A percentile compares a stretch with the other conserved stretches of the same genome.
Conservation (phyloP, 2,888 invertebrate species). For the Drosophila silvestris region DNA sequence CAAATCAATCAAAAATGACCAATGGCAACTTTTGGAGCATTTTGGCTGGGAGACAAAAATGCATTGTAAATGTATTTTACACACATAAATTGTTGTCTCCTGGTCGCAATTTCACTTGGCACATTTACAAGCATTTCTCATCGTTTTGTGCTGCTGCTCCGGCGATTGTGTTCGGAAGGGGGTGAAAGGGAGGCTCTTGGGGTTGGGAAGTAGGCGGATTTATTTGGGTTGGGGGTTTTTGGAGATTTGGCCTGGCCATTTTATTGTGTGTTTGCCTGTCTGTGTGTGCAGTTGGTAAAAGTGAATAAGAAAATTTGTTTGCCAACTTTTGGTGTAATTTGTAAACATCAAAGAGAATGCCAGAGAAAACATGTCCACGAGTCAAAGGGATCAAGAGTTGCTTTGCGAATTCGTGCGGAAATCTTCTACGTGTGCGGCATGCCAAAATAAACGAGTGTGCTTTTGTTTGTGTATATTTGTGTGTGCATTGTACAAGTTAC, state of each 20-base stretch:
- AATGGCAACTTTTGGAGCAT: slow-evolving; percentile 38
- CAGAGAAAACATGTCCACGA: slow-evolving; percentile 79
- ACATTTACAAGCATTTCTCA: slow-evolving; percentile 60
- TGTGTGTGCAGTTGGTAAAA: slow-evolving; percentile 71
- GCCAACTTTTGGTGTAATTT: slow-evolving; percentile 81
- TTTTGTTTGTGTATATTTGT: slow-evolving; percentile 6
- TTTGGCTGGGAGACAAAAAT: slow-evolving; percentile 67
- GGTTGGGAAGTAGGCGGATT: background rate
- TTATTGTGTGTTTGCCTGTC: slow-evolving; percentile 58
- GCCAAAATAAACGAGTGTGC: slow-evolving; percentile 48
- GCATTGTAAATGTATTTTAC: slow-evolving; percentile 67
- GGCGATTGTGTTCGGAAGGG: background rate
- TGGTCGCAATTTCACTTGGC: slow-evolving; percentile 71
- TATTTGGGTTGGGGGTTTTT: slow-evolving; percentile 4
- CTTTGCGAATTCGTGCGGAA: slow-evolving; percentile 81
- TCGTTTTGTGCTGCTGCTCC: background rate
- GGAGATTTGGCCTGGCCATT: slow-evolving; percentile 46
- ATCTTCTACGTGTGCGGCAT: slow-evolving; percentile 80
- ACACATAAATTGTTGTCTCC: slow-evolving; percentile 59
- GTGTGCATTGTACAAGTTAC: slow-evolving; percentile 3
- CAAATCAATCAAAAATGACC: slow-evolving; percentile 51
- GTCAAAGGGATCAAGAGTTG: slow-evolving; percentile 81
- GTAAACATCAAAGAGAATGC: slow-evolving; percentile 80
- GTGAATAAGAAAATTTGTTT: slow-evolving; percentile 82
- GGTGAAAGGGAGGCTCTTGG: background rate